Evolutionary conservation across 2,888 invertebrate genomes (phyloP).

Genomic region (Heliconius aoede): DNA sequence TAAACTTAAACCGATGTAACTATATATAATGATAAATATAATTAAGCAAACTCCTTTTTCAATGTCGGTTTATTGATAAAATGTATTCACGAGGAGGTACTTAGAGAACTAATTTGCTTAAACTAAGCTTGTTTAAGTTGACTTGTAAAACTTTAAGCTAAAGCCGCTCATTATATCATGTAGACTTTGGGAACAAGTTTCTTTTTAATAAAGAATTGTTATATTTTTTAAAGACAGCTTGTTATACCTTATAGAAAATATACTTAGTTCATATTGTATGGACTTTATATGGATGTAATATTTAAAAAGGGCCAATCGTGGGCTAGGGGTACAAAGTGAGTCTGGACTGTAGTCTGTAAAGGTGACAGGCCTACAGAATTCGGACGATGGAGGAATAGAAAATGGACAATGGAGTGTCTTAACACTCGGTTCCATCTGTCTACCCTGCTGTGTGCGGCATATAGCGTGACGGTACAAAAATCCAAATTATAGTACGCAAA

Average conservation of each 20-base stretch:
- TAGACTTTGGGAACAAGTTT: neutral
- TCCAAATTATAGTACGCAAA: no score
- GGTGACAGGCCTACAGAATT: no score
- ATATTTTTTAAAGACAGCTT: neutral
- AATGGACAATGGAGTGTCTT: no score
- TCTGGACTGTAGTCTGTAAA: no score
- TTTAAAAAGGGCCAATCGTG: no score
- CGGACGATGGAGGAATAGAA: no score
- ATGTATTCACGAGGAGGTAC: neutral
- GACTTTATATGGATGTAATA: neutral
- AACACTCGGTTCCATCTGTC: no score
- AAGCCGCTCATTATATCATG: neutral
- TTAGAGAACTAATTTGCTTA: neutral
- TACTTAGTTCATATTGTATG: no score
- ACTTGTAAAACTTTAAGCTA: neutral
- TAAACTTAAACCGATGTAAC: neutral
- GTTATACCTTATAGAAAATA: no score
- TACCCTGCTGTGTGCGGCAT: no score
- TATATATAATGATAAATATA: neutral
- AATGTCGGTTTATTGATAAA: conserved; percentile 1
- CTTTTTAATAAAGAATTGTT: neutral
- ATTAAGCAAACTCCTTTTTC: neutral
- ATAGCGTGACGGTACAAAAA: no score
- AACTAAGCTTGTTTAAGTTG: neutral
- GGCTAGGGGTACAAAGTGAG: no score